Conservation (phyloP, 2,113 vertebrate genomes). For the Cinclus cinclus region DNA sequence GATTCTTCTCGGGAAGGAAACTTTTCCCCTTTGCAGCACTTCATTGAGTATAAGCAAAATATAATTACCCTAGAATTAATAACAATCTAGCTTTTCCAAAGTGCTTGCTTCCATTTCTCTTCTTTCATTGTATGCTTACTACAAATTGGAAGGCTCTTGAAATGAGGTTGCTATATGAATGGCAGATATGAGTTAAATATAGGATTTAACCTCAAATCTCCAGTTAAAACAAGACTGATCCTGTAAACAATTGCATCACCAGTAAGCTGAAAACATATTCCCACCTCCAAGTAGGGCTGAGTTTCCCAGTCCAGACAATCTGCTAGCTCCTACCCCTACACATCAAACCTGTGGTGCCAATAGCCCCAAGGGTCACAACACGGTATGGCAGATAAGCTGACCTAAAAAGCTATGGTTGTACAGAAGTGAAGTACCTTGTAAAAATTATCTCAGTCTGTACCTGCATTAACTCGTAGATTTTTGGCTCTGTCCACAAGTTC, state of each 20-base stretch:
- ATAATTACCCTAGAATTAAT: background rate
- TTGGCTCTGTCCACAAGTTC: constrained; percentile 91
- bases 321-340: background rate
- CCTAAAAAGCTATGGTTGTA: background rate
- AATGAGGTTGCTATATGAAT: background rate
- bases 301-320: background rate
- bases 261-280: background rate
- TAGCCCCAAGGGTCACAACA: background rate
- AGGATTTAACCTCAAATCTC: background rate
- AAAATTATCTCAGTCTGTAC: constrained; percentile 65
- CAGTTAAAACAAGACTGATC: background rate
- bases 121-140: background rate
- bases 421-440: background rate
- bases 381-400: background rate
- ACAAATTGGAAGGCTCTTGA: background rate
- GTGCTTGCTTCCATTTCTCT: background rate
- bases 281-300: background rate
- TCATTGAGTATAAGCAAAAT: background rate
- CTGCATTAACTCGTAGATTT: constrained; percentile 89
- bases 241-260: background rate
- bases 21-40: background rate
- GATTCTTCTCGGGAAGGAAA: background rate
- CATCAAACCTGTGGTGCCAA: background rate
- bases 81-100: background rate
- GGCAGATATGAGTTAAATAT: background rate